Conservation (phyloP, 2,113 vertebrate species). For the Pimephales promelas region DNA sequence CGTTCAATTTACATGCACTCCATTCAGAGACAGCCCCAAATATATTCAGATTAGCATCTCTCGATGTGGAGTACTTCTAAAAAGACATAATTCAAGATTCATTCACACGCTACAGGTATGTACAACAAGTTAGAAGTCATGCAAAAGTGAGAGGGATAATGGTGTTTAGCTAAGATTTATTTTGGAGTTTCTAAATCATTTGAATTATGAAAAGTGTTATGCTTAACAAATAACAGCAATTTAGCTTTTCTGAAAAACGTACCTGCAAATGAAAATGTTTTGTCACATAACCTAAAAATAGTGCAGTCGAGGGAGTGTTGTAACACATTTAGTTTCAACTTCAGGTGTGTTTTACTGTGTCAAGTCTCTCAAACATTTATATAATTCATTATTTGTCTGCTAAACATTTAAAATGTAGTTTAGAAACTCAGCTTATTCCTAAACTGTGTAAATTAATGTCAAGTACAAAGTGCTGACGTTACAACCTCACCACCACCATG, state of each 20-base stretch:
- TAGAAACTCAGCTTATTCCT: not conserved
- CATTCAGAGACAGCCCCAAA: not conserved
- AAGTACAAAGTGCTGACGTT: not conserved
- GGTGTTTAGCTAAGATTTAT: not conserved
- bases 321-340: not conserved
- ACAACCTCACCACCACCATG: not conserved
- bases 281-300: not conserved
- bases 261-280: not conserved
- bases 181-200: not conserved
- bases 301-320: not conserved
- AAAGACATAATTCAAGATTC: not conserved
- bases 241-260: not conserved
- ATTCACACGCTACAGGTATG: not conserved
- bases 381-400: not conserved
- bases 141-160: not conserved
- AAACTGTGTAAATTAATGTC: not conserved
- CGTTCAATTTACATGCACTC: constrained; percentile 11
- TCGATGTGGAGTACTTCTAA: not conserved
- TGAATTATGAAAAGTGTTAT: not conserved
- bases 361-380: not conserved
- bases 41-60: constrained; percentile 4
- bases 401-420: not conserved
- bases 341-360: not conserved
- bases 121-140: constrained; percentile 17
- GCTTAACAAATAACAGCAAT: not conserved